Percentiles rank a stretch among this genome's conserved stretches.
Conservation (phyloP, 1,140 invertebrate genomes). For the Lucilia sericata region DNA sequence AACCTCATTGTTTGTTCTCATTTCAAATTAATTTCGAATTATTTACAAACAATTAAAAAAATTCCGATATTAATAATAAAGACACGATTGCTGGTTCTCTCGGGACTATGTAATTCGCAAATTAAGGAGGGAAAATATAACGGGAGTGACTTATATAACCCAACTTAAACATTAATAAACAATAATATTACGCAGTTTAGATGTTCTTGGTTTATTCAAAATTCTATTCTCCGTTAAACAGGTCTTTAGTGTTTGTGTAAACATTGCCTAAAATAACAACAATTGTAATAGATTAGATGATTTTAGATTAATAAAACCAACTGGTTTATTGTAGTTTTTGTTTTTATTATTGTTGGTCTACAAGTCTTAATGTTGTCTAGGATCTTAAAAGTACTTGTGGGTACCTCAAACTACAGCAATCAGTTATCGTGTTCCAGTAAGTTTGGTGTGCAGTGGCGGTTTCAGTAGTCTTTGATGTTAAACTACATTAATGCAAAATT, state of each 20-base stretch:
- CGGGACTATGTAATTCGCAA: no score
- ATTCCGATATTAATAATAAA: no score
- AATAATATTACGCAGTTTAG: no score
- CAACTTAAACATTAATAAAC: no score
- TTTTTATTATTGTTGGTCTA: not conserved
- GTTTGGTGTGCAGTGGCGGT: not conserved
- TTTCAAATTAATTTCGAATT: no score
- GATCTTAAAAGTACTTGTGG: conserved; percentile 13
- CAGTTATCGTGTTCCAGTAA: not conserved
- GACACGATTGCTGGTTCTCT: no score
- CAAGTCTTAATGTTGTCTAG: conserved; percentile 10
- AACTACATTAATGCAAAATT: conserved; percentile 27
- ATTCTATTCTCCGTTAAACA: not conserved
- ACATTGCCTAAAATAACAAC: conserved; percentile 22
- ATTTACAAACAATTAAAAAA: no score
- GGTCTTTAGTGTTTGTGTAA: not conserved
- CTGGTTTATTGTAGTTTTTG: conserved; percentile 13
- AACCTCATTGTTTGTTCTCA: no score
- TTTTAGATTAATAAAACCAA: conserved; percentile 32
- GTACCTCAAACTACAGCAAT: not conserved
- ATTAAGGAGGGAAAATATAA: no score
- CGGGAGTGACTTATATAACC: no score
- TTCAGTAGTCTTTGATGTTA: conserved; percentile 27
- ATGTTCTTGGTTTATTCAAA: not conserved
- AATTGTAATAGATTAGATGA: conserved; percentile 41